Percentiles rank a stretch among this genome's conserved stretches.
Conservation (phyloP, 2,797 vertebrate genomes). For the Sebastes melanostomus region DNA sequence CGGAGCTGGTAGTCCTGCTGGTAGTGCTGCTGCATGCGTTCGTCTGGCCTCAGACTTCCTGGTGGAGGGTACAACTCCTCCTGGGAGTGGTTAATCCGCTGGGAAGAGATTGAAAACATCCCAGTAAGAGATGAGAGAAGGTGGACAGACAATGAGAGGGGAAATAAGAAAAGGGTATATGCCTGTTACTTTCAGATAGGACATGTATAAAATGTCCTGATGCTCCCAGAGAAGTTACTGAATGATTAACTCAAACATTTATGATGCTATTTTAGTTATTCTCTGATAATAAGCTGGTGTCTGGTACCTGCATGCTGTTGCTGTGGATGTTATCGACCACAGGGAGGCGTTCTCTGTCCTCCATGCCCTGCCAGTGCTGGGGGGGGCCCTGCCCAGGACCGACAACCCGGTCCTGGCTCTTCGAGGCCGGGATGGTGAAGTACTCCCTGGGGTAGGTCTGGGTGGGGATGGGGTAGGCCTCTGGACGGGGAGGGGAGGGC, state of each 20-base stretch:
- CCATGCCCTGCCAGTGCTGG: conserved; percentile 89
- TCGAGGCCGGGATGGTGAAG: conserved; percentile 96
- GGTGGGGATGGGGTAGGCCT: conserved; percentile 98
- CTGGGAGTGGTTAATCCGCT: conserved; percentile 90
- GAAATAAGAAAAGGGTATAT: background rate
- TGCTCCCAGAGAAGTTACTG: background rate
- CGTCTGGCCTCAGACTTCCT: conserved; percentile 75
- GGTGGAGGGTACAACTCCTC: conserved; percentile 88
- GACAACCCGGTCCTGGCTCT: conserved; percentile 90
- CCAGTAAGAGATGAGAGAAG: background rate
- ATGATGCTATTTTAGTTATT: background rate
- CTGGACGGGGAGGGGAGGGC: conserved; percentile 86
- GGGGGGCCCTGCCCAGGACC: conserved; percentile 61
- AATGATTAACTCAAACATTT: background rate
- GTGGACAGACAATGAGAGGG: background rate
- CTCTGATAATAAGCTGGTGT: background rate
- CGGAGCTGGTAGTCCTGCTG: conserved; percentile 75
- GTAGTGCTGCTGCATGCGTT: conserved; percentile 79
- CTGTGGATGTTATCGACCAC: conserved; percentile 84
- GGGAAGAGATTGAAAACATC: background rate
- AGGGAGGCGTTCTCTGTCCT: conserved; percentile 84
- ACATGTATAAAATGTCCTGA: background rate
- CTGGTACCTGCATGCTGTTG: conserved; percentile 87
- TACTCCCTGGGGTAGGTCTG: conserved; percentile 97
- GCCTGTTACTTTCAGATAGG: background rate